Conservation (phyloP, 2,888 invertebrate species). For the Malthinus seriepunctatus region DNA sequence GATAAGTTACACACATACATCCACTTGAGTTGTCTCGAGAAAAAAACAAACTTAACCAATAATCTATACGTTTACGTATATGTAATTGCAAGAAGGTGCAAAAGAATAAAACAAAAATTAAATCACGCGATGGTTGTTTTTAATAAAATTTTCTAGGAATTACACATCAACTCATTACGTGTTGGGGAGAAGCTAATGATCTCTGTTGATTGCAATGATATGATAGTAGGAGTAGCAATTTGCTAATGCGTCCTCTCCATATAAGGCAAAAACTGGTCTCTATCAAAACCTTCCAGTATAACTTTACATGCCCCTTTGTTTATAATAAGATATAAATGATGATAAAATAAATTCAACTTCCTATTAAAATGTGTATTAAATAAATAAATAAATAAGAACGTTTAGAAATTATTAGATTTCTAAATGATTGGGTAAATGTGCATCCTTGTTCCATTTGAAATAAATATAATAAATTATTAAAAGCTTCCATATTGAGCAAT, state of each 20-base stretch:
- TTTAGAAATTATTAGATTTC: no score
- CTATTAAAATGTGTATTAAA: no score
- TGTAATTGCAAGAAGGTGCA: background rate
- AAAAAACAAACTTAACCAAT: background rate
- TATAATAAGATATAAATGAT: no score
- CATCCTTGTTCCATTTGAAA: no score
- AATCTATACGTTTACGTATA: background rate
- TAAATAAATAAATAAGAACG: no score
- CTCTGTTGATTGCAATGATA: slow-evolving; percentile 19
- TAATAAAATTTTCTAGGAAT: slow-evolving; percentile 9
- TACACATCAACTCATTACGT: slow-evolving; percentile 12
- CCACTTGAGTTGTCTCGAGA: background rate
- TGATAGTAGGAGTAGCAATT: slow-evolving; percentile 23
- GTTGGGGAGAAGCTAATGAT: slow-evolving; percentile 16
- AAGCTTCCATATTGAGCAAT: no score
- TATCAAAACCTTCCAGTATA: slow-evolving; percentile 8
- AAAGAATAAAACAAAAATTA: background rate
- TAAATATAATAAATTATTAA: no score
- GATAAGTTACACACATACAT: no score
- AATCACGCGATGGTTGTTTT: slow-evolving; percentile 2
- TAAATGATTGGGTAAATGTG: no score
- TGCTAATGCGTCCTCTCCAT: slow-evolving; percentile 23
- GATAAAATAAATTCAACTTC: no score
- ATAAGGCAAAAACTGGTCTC: slow-evolving; percentile 14
- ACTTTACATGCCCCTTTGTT: background rate